Conservation (phyloP, 1,140 invertebrate genomes). For the Stenopsyche tienmushanensis region DNA sequence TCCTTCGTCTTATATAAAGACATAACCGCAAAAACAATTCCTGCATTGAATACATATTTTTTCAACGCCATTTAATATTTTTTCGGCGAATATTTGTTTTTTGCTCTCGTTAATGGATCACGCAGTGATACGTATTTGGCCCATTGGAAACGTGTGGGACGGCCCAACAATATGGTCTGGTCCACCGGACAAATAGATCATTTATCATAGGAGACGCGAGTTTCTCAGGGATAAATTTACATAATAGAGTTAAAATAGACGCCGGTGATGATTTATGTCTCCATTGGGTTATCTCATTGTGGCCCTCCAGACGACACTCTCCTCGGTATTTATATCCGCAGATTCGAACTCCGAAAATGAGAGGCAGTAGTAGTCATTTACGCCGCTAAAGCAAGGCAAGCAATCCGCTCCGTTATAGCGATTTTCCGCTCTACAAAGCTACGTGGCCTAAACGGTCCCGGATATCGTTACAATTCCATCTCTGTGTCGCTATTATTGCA, state of each 20-base stretch:
- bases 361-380: slow-evolving; percentile 8
- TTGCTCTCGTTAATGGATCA: too few relatives aligned
- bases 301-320: not conserved
- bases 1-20: too few relatives aligned
- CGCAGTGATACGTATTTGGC: too few relatives aligned
- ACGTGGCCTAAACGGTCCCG: slow-evolving; percentile 11
- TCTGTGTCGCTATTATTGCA: slow-evolving; percentile 5
- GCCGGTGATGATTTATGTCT: slow-evolving; percentile 30
- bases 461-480: slow-evolving; percentile 15
- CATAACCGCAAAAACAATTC: too few relatives aligned
- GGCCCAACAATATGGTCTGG: slow-evolving; percentile 14
- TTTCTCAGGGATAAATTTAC: slow-evolving; percentile 36
- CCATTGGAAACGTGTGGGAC: not conserved
- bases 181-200: slow-evolving; percentile 34
- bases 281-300: not conserved
- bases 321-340: too few relatives aligned
- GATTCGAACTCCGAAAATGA: too few relatives aligned
- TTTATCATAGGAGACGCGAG: slow-evolving; percentile 36
- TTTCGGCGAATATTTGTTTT: too few relatives aligned
- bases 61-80: too few relatives aligned
- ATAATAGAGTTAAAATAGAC: slow-evolving; percentile 40
- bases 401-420: slow-evolving; percentile 10
- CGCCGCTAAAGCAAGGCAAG: slow-evolving; percentile 6
- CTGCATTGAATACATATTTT: too few relatives aligned
- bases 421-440: slow-evolving; percentile 23